Percentiles rank a stretch among this genome's conserved stretches.
Conservation (phyloP, 2,888 invertebrate genomes). For the Cryptocephalus moraei region DNA sequence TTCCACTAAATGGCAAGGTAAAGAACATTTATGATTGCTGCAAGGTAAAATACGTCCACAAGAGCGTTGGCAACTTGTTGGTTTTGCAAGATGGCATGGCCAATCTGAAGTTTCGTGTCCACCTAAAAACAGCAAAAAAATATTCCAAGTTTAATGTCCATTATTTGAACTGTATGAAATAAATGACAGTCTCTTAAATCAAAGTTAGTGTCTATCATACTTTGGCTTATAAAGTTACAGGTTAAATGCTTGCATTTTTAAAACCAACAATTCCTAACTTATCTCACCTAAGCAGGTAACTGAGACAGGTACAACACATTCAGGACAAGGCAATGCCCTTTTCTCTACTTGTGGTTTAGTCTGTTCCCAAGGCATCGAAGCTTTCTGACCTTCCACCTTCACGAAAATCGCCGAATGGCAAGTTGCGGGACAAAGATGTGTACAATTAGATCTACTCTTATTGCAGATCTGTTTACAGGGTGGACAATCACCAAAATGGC, state of each 20-base stretch:
- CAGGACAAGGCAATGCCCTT: conserved; percentile 55
- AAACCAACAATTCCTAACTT: not conserved
- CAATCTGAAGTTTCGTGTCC: conserved; percentile 58
- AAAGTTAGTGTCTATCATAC: too few relatives aligned
- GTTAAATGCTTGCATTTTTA: not conserved
- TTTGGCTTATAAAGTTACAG: too few relatives aligned
- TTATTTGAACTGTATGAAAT: too few relatives aligned
- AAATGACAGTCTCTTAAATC: too few relatives aligned
- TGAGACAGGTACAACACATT: conserved; percentile 58
- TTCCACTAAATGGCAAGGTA: conserved; percentile 61
- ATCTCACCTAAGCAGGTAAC: conserved; percentile 52
- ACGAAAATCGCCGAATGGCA: conserved; percentile 70
- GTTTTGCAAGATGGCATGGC: conserved; percentile 59
- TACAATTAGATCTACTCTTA: conserved; percentile 46
- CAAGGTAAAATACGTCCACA: conserved; percentile 68
- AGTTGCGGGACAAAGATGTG: conserved; percentile 57
- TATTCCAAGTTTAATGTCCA: not conserved
- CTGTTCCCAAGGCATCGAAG: conserved; percentile 57
- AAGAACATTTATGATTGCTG: conserved; percentile 65
- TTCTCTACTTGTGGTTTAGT: conserved; percentile 37
- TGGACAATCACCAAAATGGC: conserved; percentile 78
- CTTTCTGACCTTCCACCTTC: conserved; percentile 46
- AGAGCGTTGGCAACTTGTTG: conserved; percentile 66
- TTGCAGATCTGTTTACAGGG: conserved; percentile 70
- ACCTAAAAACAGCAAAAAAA: conserved; percentile 34